These are phyloP conservation scores for Erpetoichthys calabaricus DNA, from an alignment of 2,797 vertebrate species.

Conservation along the genomic window DNA sequence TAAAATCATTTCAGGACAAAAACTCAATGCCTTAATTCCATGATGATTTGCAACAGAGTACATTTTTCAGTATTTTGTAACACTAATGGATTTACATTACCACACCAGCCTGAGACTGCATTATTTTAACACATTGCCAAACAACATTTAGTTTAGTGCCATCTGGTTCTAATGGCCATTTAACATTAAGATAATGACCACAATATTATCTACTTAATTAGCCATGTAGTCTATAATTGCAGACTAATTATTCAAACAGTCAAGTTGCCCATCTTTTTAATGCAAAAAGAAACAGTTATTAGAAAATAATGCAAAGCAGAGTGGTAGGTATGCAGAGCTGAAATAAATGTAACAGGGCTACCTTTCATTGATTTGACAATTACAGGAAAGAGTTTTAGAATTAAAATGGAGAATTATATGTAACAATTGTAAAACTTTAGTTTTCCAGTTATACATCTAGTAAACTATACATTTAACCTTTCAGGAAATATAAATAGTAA, in stretches of 20 bases:
- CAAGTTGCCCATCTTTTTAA: neutral
- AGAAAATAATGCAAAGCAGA: neutral
- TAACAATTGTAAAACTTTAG: no score
- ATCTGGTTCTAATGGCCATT: conserved; percentile 43
- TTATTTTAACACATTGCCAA: conserved; percentile 26
- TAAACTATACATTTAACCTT: no score
- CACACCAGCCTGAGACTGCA: conserved; percentile 23
- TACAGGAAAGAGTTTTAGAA: no score
- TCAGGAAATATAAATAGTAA: no score
- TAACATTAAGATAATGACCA: conserved; percentile 46
- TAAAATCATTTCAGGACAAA: neutral
- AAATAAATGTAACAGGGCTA: no score
- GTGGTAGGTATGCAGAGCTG: no score
- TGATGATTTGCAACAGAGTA: conserved; percentile 15
- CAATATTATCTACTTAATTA: conserved; percentile 48
- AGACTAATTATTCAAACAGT: conserved; percentile 50
- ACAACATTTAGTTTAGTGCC: conserved; percentile 29
- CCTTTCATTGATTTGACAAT: no score
- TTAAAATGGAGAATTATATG: no score
- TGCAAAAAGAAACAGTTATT: neutral
- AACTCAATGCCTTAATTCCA: no score
- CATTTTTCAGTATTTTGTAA: conserved; percentile 30
- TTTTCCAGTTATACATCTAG: no score
- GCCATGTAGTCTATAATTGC: conserved; percentile 42
- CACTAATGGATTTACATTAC: conserved; percentile 37